Base-by-base conservation (phyloP, 2,888 invertebrate species). In the Cephus sareptanus region DNA sequence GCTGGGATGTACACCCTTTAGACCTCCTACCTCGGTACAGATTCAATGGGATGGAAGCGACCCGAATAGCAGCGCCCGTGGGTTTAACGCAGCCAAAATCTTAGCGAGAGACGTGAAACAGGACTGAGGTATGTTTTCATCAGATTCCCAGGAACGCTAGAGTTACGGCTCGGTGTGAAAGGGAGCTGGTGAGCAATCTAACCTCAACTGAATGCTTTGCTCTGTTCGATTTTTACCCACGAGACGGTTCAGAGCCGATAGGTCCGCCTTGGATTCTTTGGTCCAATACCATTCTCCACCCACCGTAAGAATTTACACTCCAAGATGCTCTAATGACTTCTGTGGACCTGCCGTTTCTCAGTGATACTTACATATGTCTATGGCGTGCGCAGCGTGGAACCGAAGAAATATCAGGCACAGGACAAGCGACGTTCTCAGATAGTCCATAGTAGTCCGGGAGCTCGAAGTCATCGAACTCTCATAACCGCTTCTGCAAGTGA, bases 351-450 rank as follows among this genome's bases (percentile, higher is more conserved):
- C 2, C 23, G 56, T 23, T 23, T 9, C 2, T 56, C 56, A 9
- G 23, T 0, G 23, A 56, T 82, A 90, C 91, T 90, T 82, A 91
- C 91, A 91, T 89, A 90, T 90, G 90, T 91, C 91, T 88, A 91
- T 88, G 83, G 91, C 89, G 82, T 82, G 86, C 89, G 83, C 83
- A 83, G 82, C 84, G 34, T 34, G 31, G 84, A 86, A 86, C 83
- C 83, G 86, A 85, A 89, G 84, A 84, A 89, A 85, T 82, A 89
- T 84, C 82, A 88, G 85, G 85, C 86, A 88, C 81, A 90, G 84
- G 84, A 88, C 85, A 83, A 90, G 89, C 86, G 88, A 88, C 85
- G 86, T 87, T 84, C 86, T 87, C 86, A 87, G 87, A 87, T 89
- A 87, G 87, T 88, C 88, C 90, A 91, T 91, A 87, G 86, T 84